These are phyloP conservation scores for Carcina quercana DNA, from an alignment of 2,888 invertebrate genomes.

Conservation along the genomic window DNA sequence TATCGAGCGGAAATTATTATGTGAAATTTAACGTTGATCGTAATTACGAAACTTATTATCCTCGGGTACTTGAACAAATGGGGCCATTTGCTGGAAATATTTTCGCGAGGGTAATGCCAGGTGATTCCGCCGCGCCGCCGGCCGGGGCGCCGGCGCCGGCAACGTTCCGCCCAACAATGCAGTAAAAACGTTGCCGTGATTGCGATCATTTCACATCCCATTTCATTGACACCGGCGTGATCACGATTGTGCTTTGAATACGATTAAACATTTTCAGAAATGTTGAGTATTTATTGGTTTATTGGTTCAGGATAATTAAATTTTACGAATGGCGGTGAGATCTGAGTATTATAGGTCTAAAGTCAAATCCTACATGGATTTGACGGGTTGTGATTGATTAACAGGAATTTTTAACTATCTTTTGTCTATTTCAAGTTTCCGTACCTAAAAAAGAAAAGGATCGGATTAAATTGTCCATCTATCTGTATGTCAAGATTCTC, in stretches of 20 bases:
- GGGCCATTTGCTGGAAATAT: conserved; percentile 63
- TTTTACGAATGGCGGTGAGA: no score
- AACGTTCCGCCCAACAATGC: no score
- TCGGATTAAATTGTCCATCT: no score
- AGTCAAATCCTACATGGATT: no score
- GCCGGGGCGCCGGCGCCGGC: conserved; percentile 45
- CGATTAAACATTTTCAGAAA: conserved; percentile 29
- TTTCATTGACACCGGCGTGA: conserved; percentile 63
- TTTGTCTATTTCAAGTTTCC: no score
- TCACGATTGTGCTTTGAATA: conserved; percentile 47
- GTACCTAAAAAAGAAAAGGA: no score
- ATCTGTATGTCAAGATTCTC: no score
- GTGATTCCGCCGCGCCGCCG: conserved; percentile 44
- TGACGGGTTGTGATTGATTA: no score
- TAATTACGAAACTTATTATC: conserved; percentile 62
- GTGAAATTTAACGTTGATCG: conserved; percentile 45
- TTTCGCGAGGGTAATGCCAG: conserved; percentile 63
- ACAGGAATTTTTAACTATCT: no score
- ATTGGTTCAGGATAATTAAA: background rate
- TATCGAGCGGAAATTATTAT: conserved; percentile 23
- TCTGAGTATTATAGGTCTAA: no score
- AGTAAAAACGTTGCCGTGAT: conserved; percentile 63
- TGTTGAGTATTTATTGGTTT: conserved; percentile 12
- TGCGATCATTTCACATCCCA: conserved; percentile 62
- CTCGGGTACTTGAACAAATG: conserved; percentile 56